These are phyloP conservation scores for Percopsis transmontana DNA, from an alignment of 2,113 vertebrate genomes.

Conservation along the genomic window DNA sequence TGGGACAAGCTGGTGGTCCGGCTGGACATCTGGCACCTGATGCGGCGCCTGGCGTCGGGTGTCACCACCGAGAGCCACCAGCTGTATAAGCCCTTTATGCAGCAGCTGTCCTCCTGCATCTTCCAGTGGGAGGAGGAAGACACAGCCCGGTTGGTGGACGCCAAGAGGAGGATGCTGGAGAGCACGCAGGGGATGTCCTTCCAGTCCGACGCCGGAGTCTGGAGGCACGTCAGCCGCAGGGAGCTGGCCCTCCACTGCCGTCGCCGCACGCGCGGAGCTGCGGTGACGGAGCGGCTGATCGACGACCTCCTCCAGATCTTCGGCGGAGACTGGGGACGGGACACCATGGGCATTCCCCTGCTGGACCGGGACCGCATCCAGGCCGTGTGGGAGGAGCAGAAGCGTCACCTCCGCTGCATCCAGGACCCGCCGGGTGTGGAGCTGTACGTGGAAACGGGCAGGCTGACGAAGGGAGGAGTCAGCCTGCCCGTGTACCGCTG, in stretches of 20 bases:
- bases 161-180: not conserved
- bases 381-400: constrained; percentile 25
- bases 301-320: constrained; percentile 5
- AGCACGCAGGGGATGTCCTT: not conserved
- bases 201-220: too few species aligned
- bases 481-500: not conserved
- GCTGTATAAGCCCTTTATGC: not conserved
- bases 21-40: not conserved
- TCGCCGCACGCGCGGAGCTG: not conserved
- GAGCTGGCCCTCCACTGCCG: too few species aligned
- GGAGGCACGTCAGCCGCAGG: too few species aligned
- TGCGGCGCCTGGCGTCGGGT: not conserved
- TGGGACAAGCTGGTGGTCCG: not conserved
- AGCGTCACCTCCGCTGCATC: constrained; percentile 24
- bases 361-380: constrained; percentile 23
- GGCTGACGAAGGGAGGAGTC: too few species aligned
- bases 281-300: not conserved
- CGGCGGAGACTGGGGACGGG: not conserved
- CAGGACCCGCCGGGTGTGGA: constrained; percentile 19
- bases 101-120: not conserved
- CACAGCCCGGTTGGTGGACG: not conserved
- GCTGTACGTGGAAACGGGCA: not conserved
- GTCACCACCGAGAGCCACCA: not conserved
- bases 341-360: constrained; percentile 28
- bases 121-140: not conserved